Evolutionary conservation across 2,113 vertebrate genomes (phyloP).

Genomic region (rabbit (Oryctolagus cuniculus)): mOryCun1.1 NC_091436.1:50473001-50473500

Average conservation of each 20-base stretch:
- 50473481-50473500: not conserved
- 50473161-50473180: not conserved
- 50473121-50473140: not conserved
- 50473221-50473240: not conserved
- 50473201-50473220: not conserved
- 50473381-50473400: not conserved
- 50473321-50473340: constrained; percentile 73
- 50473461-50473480: not conserved
- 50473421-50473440: not conserved
- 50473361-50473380: constrained; percentile 34
- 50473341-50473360: constrained; percentile 67
- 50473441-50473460: not conserved
- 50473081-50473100: not conserved
- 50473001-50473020: not conserved
- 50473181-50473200: not conserved
- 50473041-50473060: not conserved
- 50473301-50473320: not conserved
- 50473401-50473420: not conserved
- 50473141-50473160: not conserved
- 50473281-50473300: not conserved
- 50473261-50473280: not conserved
- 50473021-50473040: not conserved
- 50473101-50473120: not conserved
- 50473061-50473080: not conserved
- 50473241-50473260: not conserved